Evolutionary conservation across 1,140 invertebrate genomes (phyloP).

Genomic region (Pogonus chalceus): DNA sequence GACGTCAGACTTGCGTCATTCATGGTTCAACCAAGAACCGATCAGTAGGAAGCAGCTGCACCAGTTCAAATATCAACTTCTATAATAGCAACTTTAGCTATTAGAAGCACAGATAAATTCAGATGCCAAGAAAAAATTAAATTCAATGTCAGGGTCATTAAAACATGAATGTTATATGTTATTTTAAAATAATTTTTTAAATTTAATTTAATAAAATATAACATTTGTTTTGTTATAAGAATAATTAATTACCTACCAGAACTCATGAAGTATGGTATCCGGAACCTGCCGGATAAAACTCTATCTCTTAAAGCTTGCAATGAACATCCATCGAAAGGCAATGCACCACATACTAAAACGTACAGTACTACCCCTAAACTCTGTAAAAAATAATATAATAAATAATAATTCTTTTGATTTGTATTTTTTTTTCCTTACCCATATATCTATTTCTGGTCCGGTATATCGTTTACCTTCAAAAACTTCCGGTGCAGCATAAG

Average conservation of each 20-base stretch:
- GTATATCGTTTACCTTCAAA: constrained; percentile 95
- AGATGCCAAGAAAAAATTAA: too few relatives aligned
- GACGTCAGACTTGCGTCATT: too few relatives aligned
- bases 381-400: constrained; percentile 44
- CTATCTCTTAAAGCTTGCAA: constrained; percentile 70
- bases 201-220: not conserved
- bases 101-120: too few relatives aligned
- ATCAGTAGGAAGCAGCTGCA: too few relatives aligned
- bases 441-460: constrained; percentile 93
- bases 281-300: constrained; percentile 77
- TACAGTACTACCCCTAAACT: constrained; percentile 89
- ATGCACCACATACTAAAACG: constrained; percentile 82
- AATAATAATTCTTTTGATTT: not conserved
- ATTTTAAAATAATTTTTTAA: not conserved
- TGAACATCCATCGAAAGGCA: constrained; percentile 84
- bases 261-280: constrained; percentile 90
- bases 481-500: constrained; percentile 94
- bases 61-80: too few relatives aligned
- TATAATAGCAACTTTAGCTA: too few relatives aligned
- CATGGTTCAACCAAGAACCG: too few relatives aligned
- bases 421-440: constrained; percentile 51
- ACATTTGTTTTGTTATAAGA: not conserved
- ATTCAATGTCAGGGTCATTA: too few relatives aligned
- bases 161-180: too few relatives aligned
- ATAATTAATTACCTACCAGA: constrained; percentile 49